Base-by-base conservation (phyloP, 1,140 invertebrate genomes). In the Drosophila ohnishii region DNA sequence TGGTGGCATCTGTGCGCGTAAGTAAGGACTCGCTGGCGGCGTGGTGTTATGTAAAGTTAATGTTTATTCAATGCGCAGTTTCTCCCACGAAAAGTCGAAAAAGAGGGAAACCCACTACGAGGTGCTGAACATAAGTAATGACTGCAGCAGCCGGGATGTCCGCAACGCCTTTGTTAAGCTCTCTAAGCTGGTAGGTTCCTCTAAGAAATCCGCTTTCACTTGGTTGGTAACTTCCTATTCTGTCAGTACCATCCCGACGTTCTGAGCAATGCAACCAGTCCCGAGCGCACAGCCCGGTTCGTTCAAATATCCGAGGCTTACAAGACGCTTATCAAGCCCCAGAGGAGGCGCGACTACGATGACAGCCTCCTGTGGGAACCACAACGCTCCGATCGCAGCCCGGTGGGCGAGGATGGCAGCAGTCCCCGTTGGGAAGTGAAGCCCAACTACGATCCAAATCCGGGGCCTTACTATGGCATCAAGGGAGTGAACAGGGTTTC, bases 221-320 rank as follows among this genome's bases (percentile, higher is more conserved):
- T 9, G n/a, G 1, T 8, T 10, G 6, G 3, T 2, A 42, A 34
- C 10, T n/a, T 47, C 2, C 11, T 35, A 11, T n/a, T 8, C 10
- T 8, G 48, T 30, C 19, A 91, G 90, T 93, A 93, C 62, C 94
- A 95, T 90, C 94, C 95, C 45, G 95, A 95, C 85, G 92, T 93
- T 40, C 94, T 93, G 30, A 92, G 92, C 78, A 92, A 93, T 87
- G 89, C 87, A 13, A 81, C 78, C 22, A 92, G 92, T 48, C 93
- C 93, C 60, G 92, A 93, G 19, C 92, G 92, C 60, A 89, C 90
- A 0, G 87, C 81, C 3, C 61, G 79, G 0, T 95, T 95, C 92
- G 92, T 95, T 0, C 92, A 91, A 51, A 92, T 95, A 44, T 94
- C 94, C 28, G 94, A 95, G 87, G 95, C 95, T 2, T 95, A 95